Percentiles rank a stretch among this genome's conserved stretches.
These are phyloP conservation scores for Verasper variegatus DNA, from an alignment of 2,113 vertebrate species.

Conservation along the genomic window DNA sequence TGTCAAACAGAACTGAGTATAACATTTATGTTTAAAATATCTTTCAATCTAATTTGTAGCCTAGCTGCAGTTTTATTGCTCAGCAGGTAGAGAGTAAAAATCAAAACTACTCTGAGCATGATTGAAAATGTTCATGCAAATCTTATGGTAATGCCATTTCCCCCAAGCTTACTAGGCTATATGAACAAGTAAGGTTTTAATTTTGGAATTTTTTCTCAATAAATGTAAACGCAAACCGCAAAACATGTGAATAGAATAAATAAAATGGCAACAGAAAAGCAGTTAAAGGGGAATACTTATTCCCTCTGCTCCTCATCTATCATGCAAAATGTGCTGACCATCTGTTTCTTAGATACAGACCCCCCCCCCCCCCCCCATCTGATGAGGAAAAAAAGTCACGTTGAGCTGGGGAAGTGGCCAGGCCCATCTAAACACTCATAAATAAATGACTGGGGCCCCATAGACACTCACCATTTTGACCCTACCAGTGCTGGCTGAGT, in stretches of 20 bases:
- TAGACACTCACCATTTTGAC: background rate
- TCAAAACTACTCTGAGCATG: background rate
- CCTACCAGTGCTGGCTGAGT: background rate
- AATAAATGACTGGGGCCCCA: background rate
- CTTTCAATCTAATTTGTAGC: background rate
- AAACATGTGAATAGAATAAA: conserved; percentile 16
- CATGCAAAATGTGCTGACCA: conserved; percentile 48
- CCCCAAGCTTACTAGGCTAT: background rate
- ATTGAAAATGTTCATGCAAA: conserved; percentile 6
- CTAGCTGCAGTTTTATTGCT: conserved; percentile 2
- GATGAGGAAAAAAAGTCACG: too few relatives aligned
- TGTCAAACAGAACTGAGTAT: background rate
- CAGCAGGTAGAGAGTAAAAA: background rate
- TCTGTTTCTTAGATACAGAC: conserved; percentile 4
- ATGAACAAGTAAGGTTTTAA: background rate
- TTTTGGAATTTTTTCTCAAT: conserved; percentile 13
- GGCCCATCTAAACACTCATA: conserved; percentile 9
- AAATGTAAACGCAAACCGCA: background rate
- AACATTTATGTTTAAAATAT: background rate
- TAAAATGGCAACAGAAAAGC: conserved; percentile 11
- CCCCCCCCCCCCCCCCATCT: background rate
- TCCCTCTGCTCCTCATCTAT: conserved; percentile 41
- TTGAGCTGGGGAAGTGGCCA: conserved; percentile 8
- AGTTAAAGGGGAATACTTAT: conserved; percentile 8
- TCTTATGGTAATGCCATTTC: conserved; percentile 1